A percentile compares a stretch with the other conserved stretches of the same genome.
phyloP scores from a whole-genome alignment of 2,888 invertebrate species.

The Willowsia nigromaculata region DNA sequence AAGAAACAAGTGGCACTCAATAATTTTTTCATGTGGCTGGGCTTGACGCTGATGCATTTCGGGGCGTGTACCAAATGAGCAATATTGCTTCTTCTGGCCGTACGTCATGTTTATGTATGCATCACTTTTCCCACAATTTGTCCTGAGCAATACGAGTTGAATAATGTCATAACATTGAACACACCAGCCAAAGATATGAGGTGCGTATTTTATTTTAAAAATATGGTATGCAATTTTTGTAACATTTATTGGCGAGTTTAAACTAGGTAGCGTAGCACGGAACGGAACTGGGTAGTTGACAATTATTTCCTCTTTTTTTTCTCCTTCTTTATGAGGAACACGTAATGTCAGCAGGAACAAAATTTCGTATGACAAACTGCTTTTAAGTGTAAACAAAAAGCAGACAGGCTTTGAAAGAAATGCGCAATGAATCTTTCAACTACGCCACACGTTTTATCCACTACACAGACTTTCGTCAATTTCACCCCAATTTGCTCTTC shows the following conservation, averaged over 20 bases:
- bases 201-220: too few species aligned
- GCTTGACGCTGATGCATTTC: neutral
- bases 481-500: neutral
- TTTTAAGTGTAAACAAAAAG: conserved; percentile 1
- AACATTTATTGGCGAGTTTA: too few species aligned
- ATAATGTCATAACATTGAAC: neutral
- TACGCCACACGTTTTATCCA: neutral
- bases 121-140: neutral
- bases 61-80: neutral
- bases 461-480: neutral
- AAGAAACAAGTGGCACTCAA: neutral
- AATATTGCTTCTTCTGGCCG: neutral
- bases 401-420: neutral
- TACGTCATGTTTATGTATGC: neutral
- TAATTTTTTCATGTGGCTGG: neutral
- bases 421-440: conserved; percentile 17
- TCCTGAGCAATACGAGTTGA: neutral
- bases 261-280: too few species aligned
- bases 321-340: neutral
- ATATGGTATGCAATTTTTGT: neutral
- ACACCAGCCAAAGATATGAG: neutral
- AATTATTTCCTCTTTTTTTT: neutral
- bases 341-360: neutral
- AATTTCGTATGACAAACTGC: neutral
- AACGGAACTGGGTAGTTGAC: neutral